Evolutionary conservation across 2,797 vertebrate species (phyloP).

Genomic region (Danio kyathit): DNA sequence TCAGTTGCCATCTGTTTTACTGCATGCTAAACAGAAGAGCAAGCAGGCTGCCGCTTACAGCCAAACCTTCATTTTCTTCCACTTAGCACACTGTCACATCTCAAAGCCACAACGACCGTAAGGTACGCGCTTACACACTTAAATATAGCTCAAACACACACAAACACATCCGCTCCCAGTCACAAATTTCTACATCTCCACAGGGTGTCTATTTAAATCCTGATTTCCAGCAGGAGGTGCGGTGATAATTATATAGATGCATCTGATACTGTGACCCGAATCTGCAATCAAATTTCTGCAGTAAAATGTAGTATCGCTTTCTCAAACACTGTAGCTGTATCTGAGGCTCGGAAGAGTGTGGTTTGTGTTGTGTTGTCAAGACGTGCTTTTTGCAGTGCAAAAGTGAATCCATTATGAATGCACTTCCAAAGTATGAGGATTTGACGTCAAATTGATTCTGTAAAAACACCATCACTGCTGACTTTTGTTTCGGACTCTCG

Average conservation of each 20-base stretch:
- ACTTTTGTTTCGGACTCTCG: no score
- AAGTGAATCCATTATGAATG: no score
- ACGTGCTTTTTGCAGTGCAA: no score
- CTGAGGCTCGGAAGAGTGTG: no score
- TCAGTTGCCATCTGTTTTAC: slow-evolving; percentile 41
- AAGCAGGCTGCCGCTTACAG: slow-evolving; percentile 17
- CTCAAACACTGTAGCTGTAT: background rate
- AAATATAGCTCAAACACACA: background rate
- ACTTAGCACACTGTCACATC: slow-evolving; percentile 27
- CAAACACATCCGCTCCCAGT: background rate
- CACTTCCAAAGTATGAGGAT: no score
- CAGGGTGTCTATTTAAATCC: background rate
- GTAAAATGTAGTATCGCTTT: background rate
- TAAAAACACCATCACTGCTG: no score
- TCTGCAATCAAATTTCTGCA: no score
- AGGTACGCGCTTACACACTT: background rate
- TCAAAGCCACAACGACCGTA: background rate
- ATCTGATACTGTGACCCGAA: background rate
- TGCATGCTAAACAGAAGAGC: slow-evolving; percentile 37
- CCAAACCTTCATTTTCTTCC: slow-evolving; percentile 34
- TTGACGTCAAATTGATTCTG: no score
- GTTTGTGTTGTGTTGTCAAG: no score
- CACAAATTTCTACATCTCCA: background rate
- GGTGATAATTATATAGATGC: background rate
- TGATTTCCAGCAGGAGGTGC: slow-evolving; percentile 1